Evolutionary conservation across 2,888 invertebrate species (phyloP).

Genomic region (Dicyrtomina minuta): DNA sequence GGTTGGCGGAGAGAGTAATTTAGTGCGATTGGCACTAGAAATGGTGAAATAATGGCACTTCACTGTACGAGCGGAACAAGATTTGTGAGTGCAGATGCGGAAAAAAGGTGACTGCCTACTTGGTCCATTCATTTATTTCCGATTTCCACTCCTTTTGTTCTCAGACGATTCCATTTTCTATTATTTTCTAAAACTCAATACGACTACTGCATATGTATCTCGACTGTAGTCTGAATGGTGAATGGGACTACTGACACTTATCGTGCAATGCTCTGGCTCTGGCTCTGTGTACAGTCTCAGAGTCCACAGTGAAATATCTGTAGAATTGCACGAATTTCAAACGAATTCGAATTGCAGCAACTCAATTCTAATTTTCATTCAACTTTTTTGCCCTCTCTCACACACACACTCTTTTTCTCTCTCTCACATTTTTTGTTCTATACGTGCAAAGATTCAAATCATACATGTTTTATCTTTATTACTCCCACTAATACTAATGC

Average conservation of each 20-base stretch:
- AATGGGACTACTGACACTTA: not conserved
- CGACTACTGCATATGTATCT: no score
- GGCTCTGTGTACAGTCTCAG: not conserved
- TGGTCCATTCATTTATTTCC: conserved; percentile 34
- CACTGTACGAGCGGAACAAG: conserved; percentile 34
- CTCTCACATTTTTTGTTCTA: not conserved
- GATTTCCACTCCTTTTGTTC: conserved; percentile 30
- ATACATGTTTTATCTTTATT: not conserved
- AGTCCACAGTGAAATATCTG: not conserved
- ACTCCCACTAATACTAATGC: not conserved
- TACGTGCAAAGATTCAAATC: conserved; percentile 11
- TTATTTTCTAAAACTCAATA: no score
- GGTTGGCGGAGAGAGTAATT: conserved; percentile 29
- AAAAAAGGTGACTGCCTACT: conserved; percentile 29
- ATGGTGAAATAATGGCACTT: conserved; percentile 35
- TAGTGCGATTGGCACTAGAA: conserved; percentile 35
- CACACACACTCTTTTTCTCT: no score
- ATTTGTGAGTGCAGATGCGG: conserved; percentile 34
- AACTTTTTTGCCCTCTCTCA: no score
- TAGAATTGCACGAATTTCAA: not conserved
- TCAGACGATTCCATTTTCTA: not conserved
- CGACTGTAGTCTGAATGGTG: not conserved
- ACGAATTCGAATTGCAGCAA: no score
- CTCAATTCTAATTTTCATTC: not conserved
- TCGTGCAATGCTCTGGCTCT: not conserved